Evolutionary conservation across 2,797 vertebrate genomes (phyloP).

Genomic region (Furcifer pardalis): DNA sequence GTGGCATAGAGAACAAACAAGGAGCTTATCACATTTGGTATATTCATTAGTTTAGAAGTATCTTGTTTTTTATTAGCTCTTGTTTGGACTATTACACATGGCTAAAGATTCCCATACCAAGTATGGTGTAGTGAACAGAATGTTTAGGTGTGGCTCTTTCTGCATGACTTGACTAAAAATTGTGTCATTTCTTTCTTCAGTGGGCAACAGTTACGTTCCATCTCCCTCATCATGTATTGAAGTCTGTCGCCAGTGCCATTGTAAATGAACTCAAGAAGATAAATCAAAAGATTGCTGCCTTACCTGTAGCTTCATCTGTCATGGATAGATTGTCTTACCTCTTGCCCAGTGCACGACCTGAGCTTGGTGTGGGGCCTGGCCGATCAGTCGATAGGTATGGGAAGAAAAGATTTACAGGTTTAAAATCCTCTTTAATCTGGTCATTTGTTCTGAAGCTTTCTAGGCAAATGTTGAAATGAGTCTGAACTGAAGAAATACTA

Average conservation of each 20-base stretch:
- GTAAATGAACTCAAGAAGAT: conserved; percentile 99
- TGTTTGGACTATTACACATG: no score
- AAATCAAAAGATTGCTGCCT: conserved; percentile 98
- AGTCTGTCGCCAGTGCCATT: conserved; percentile 91
- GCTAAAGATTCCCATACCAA: no score
- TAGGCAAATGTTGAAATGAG: not conserved
- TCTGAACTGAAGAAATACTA: not conserved
- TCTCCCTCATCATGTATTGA: conserved; percentile 96
- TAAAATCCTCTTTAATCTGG: not conserved
- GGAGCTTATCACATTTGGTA: no score
- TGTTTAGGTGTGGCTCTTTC: not conserved
- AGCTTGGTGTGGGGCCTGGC: conserved; percentile 96
- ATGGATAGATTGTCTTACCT: conserved; percentile 99
- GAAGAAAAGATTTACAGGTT: not conserved
- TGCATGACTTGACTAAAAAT: conserved; percentile 3
- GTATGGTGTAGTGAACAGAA: no score
- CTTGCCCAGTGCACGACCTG: conserved; percentile 94
- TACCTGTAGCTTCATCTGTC: conserved; percentile 98
- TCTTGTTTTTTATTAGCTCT: no score
- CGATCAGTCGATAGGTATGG: conserved; percentile 95
- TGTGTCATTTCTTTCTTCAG: conserved; percentile 70
- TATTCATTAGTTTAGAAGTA: no score
- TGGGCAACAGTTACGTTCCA: conserved; percentile 99
- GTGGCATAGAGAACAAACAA: no score
- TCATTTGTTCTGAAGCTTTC: not conserved